Conservation (phyloP, 2,888 invertebrate genomes). For the Dicycla oo region DNA sequence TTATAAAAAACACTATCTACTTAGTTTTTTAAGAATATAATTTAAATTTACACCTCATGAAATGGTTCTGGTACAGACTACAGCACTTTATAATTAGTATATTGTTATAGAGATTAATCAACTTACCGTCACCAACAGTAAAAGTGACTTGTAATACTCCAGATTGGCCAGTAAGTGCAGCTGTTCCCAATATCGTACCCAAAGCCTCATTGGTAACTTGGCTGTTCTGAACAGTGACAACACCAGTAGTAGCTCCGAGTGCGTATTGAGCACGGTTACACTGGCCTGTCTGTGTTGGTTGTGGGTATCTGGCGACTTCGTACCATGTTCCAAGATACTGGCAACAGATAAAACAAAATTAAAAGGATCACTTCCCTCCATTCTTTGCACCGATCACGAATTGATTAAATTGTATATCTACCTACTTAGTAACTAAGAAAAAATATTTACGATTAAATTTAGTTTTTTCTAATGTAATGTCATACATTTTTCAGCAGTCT, state of each 20-base stretch:
- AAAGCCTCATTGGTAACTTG: constrained; percentile 83
- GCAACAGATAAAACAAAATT: background rate
- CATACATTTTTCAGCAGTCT: background rate
- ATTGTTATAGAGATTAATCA: background rate
- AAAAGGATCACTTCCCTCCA: background rate
- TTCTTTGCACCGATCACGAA: background rate
- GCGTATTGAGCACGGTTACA: constrained; percentile 91
- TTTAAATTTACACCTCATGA: no score
- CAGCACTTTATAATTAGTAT: background rate
- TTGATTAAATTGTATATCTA: background rate
- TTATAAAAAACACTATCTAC: background rate
- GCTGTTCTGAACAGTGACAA: constrained; percentile 72
- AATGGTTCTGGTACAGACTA: background rate
- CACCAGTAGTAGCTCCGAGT: background rate
- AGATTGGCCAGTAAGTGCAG: constrained; percentile 81
- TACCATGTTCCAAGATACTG: constrained; percentile 88
- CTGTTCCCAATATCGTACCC: constrained; percentile 86
- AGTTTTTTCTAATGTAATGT: background rate
- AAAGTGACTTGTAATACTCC: constrained; percentile 90
- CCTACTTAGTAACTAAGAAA: background rate
- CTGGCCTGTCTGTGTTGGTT: constrained; percentile 90
- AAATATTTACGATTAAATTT: background rate
- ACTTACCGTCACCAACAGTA: constrained; percentile 86
- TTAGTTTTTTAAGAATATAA: background rate
- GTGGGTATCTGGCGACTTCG: constrained; percentile 91